Evolutionary conservation across 2,888 invertebrate species (phyloP).

Genomic region (Hypomecis atomaria): DNA sequence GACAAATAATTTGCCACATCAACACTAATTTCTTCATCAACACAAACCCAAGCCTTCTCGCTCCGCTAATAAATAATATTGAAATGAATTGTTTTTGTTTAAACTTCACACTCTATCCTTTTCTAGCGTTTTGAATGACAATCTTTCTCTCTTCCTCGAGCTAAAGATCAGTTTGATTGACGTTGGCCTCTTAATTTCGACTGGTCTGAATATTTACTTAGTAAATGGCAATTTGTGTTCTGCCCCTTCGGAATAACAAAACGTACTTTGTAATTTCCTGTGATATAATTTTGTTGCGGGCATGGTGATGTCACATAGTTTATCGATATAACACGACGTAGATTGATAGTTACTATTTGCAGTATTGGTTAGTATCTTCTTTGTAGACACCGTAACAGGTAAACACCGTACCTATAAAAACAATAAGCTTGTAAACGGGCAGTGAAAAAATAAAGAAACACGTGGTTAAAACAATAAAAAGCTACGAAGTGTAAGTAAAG

Average conservation of each 20-base stretch:
- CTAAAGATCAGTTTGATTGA: constrained; percentile 59
- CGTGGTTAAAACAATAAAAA: too few species aligned
- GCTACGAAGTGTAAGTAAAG: too few species aligned
- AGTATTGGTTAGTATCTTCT: too few species aligned
- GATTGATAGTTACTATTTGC: too few species aligned
- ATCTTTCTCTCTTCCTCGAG: constrained; percentile 30
- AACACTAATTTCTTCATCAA: constrained; percentile 13
- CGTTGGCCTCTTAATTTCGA: constrained; percentile 52
- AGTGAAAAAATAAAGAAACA: too few species aligned
- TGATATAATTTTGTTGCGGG: constrained; percentile 31
- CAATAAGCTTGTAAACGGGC: too few species aligned
- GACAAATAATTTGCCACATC: constrained; percentile 6
- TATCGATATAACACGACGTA: neutral
- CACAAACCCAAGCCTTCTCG: constrained; percentile 48
- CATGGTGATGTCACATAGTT: constrained; percentile 16
- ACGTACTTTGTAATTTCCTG: constrained; percentile 47
- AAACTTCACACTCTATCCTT: constrained; percentile 52
- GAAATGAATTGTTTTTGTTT: constrained; percentile 70
- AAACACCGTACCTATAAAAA: too few species aligned
- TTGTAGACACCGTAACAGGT: too few species aligned
- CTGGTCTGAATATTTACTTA: constrained; percentile 56
- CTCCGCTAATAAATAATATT: constrained; percentile 68
- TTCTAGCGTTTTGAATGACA: constrained; percentile 27
- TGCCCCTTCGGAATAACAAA: constrained; percentile 42
- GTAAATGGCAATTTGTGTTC: constrained; percentile 53